Percentiles rank a stretch among this genome's conserved stretches.
Evolutionary conservation across 1,140 invertebrate genomes (phyloP).

Genomic region (Zaprionus nigranus): DNA sequence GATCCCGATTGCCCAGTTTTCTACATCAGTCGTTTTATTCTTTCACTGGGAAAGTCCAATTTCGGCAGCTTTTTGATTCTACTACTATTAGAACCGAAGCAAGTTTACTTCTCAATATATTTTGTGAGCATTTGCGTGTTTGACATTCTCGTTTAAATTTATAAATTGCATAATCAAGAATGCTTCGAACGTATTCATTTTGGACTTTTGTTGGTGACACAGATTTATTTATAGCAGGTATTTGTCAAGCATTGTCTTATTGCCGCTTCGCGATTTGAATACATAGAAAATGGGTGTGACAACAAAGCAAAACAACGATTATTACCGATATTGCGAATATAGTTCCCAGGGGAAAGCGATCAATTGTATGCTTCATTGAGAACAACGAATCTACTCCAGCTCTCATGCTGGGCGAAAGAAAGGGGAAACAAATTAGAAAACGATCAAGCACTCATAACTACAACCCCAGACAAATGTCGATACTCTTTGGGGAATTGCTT

Average conservation of each 20-base stretch:
- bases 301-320: conserved; percentile 23
- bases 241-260: conserved; percentile 45
- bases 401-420: conserved; percentile 34
- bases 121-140: conserved; percentile 57
- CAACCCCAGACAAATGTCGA: conserved; percentile 4
- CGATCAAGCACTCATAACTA: conserved; percentile 28
- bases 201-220: conserved; percentile 56
- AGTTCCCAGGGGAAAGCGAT: conserved; percentile 22
- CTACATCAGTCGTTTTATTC: conserved; percentile 45
- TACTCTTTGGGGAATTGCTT: conserved; percentile 16
- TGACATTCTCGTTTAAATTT: conserved; percentile 71
- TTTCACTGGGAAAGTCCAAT: conserved; percentile 58
- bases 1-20: conserved; percentile 32
- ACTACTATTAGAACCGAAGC: conserved; percentile 60
- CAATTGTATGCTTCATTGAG: conserved; percentile 14
- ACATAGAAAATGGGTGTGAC: conserved; percentile 53
- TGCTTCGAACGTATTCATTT: conserved; percentile 55
- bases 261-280: conserved; percentile 35
- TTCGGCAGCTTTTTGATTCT: conserved; percentile 6
- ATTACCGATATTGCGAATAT: neutral
- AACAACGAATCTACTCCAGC: conserved; percentile 1
- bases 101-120: conserved; percentile 45
- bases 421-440: conserved; percentile 34
- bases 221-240: conserved; percentile 68
- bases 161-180: conserved; percentile 76